These are phyloP conservation scores for Tauraco erythrolophus DNA, from an alignment of 2,113 vertebrate genomes.

Conservation along the genomic window DNA sequence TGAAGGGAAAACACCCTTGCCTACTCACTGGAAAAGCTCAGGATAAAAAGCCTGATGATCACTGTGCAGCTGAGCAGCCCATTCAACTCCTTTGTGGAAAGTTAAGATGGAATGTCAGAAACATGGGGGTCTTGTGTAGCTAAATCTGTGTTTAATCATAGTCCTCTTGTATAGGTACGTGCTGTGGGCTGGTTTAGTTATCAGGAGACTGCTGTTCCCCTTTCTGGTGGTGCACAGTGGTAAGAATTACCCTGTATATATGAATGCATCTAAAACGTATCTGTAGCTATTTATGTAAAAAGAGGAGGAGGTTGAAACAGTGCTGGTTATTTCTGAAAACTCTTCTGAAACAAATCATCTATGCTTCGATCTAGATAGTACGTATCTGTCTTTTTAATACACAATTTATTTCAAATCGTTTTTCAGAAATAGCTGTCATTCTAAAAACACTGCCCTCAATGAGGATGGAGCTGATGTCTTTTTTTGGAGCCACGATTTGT, in stretches of 20 bases:
- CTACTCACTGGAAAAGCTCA: neutral
- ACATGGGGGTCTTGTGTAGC: neutral
- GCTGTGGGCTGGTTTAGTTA: neutral
- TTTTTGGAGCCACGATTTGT: neutral
- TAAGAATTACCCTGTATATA: neutral
- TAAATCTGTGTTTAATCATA: neutral
- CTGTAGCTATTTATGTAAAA: conserved; percentile 17
- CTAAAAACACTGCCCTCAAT: neutral
- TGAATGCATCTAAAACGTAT: neutral
- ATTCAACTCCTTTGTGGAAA: neutral
- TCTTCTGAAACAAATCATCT: neutral
- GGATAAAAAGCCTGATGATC: neutral
- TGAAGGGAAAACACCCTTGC: neutral
- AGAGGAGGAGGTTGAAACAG: conserved; percentile 16
- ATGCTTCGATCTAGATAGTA: neutral
- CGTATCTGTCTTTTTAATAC: neutral
- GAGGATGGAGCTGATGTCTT: neutral
- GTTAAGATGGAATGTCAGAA: neutral
- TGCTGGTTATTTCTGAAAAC: conserved; percentile 21
- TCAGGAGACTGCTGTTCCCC: neutral
- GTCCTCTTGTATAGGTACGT: neutral
- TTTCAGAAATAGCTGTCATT: neutral
- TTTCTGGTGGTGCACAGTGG: neutral
- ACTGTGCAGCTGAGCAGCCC: neutral
- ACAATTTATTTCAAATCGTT: neutral